Evolutionary conservation across 2,113 vertebrate genomes (phyloP).

Genomic region (Baryphthengus martii): DNA sequence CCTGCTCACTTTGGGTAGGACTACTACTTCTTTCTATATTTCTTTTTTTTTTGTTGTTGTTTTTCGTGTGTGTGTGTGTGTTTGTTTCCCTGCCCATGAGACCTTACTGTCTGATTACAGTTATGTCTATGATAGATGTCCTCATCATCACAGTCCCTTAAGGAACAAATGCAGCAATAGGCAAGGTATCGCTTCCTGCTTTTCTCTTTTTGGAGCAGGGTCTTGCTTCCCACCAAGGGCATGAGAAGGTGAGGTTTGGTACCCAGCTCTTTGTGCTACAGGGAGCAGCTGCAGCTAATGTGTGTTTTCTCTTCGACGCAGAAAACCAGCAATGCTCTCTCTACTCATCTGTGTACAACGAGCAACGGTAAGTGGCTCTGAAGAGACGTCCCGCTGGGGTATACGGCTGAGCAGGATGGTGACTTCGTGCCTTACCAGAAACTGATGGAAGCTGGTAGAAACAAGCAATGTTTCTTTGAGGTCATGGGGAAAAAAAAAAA

Average conservation of each 20-base stretch:
- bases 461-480: background rate
- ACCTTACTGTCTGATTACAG: background rate
- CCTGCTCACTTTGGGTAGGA: background rate
- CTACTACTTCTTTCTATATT: background rate
- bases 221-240: background rate
- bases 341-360: background rate
- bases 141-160: too few species aligned
- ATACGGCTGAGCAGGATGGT: background rate
- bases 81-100: rapidly evolving
- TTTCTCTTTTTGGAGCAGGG: background rate
- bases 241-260: background rate
- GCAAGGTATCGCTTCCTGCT: background rate
- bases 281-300: background rate
- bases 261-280: background rate
- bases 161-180: background rate
- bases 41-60: rapidly evolving
- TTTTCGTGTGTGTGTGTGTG: too few species aligned
- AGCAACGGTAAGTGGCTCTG: background rate
- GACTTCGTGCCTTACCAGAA: background rate
- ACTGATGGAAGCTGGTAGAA: background rate
- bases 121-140: too few species aligned
- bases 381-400: background rate
- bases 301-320: background rate
- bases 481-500: conserved; percentile 15
- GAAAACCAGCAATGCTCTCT: background rate